Base-by-base conservation (phyloP, 2,888 invertebrate species). In the Trissolcus brochymenae region DNA sequence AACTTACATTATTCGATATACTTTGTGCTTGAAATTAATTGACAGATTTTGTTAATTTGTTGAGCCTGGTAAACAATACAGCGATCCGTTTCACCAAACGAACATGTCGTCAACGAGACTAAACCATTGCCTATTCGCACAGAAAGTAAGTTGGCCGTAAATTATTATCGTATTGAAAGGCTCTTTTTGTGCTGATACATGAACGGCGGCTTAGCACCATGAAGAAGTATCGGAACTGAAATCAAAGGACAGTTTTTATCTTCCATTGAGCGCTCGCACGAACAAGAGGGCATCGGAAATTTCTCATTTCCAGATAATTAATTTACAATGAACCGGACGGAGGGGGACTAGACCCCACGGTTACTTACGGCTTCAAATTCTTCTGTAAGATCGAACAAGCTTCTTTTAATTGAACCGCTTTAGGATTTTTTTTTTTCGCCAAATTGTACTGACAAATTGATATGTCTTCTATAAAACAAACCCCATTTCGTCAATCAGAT, bases 271-370 rank as follows among this genome's bases (percentile, higher is more conserved):
- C 79, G 81, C 79, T 72, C 62, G 74, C 68, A 51, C 66, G 78
- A 83, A 82, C 84, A 83, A 86, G 82, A 81, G 84, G 82, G 81
- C 82, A 86, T 86, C 87, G 88, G 88, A 88, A 88, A 88, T 89
- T 88, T 87, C 87, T 88, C 87, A 88, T 89, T 88, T 89, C 87
- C 88, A 88, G 87, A 84, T 88, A 88, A 89, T 89, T 88, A 88
- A 88, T 89, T 89, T 89, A 89, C 87, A 89, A 89, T 88, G 86
- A 88, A 84, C 85, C 87, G 86, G 84, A 85, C 84, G 84, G 81
- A 79, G 82, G 84, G 82, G 82, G 84, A 83, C 81, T 82, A 83
- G 84, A 84, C 83, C 85, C 83, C 82, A 81, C 82, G 84, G 85
- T 86, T 87, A 84, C 86, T 86, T 84, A 82, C 83, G 83, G 81